Percentiles rank a stretch among this genome's conserved stretches.
Conservation (phyloP, 1,140 invertebrate species). For the Sinonovacula constricta region DNA sequence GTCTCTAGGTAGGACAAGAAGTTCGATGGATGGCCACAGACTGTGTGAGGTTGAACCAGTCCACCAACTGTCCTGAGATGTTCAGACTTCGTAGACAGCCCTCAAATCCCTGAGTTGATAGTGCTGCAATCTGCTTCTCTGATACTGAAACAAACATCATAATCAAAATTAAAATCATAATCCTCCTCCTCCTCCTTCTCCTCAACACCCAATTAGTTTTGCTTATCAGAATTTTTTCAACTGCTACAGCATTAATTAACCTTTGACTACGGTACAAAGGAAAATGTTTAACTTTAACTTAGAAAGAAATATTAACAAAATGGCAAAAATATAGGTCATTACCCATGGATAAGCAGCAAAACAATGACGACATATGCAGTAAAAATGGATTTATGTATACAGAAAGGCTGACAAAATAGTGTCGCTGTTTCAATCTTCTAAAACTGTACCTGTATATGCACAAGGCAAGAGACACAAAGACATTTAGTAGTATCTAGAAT, state of each 20-base stretch:
- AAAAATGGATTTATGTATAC: background rate
- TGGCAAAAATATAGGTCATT: too few relatives aligned
- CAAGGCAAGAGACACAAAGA: background rate
- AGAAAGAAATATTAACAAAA: background rate
- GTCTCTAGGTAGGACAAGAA: slow-evolving; percentile 29
- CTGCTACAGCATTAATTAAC: background rate
- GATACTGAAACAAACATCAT: slow-evolving; percentile 24
- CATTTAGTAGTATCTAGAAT: background rate
- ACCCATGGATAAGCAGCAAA: too few relatives aligned
- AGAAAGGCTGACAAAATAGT: too few relatives aligned
- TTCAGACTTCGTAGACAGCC: slow-evolving; percentile 29
- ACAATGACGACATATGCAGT: background rate
- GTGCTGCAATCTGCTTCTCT: slow-evolving; percentile 6
- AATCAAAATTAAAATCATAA: background rate
- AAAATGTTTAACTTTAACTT: background rate
- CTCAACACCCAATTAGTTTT: background rate
- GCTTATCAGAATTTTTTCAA: background rate
- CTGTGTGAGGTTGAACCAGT: slow-evolving; percentile 31
- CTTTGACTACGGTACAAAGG: too few relatives aligned
- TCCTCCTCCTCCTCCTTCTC: background rate
- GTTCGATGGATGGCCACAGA: slow-evolving; percentile 27
- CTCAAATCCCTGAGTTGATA: slow-evolving; percentile 8
- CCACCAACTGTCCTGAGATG: slow-evolving; percentile 3
- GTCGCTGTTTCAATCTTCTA: too few relatives aligned
- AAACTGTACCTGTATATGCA: background rate